A percentile compares a stretch with the other conserved stretches of the same genome.
phyloP scores from a whole-genome alignment of 2,113 vertebrate genomes.

The Archocentrus centrarchus region DNA sequence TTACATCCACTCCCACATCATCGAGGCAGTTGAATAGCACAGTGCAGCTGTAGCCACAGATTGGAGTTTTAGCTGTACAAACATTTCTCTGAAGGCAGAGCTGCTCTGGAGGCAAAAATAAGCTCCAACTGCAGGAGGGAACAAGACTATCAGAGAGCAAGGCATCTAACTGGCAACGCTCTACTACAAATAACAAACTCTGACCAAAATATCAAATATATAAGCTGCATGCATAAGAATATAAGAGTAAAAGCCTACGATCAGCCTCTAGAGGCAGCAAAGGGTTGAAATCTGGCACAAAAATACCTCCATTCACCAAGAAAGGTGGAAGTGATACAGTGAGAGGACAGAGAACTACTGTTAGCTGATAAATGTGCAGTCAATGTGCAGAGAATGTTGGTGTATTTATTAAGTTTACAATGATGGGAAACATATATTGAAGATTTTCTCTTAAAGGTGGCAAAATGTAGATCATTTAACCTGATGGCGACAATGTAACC shows the following conservation, averaged over 20 bases:
- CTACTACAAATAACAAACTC: background rate
- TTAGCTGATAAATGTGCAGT: no score
- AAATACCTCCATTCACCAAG: background rate
- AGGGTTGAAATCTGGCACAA: background rate
- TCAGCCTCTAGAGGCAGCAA: background rate
- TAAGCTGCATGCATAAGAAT: background rate
- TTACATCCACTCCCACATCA: constrained; percentile 54
- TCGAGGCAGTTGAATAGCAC: constrained; percentile 59
- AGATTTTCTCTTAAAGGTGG: no score
- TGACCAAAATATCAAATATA: background rate
- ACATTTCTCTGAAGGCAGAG: constrained; percentile 50
- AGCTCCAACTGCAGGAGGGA: background rate
- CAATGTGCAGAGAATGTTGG: no score
- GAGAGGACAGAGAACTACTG: background rate
- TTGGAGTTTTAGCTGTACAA: constrained; percentile 62
- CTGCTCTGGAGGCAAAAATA: constrained; percentile 21
- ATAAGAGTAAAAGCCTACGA: background rate
- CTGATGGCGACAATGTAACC: no score
- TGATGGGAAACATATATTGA: no score
- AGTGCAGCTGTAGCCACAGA: constrained; percentile 72
- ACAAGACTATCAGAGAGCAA: background rate
- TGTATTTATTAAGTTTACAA: no score
- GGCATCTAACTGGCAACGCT: background rate
- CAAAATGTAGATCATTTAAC: no score
- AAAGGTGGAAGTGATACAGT: background rate